phyloP scores from a whole-genome alignment of 2,888 invertebrate species.

The Uloborus plumipes region DNA sequence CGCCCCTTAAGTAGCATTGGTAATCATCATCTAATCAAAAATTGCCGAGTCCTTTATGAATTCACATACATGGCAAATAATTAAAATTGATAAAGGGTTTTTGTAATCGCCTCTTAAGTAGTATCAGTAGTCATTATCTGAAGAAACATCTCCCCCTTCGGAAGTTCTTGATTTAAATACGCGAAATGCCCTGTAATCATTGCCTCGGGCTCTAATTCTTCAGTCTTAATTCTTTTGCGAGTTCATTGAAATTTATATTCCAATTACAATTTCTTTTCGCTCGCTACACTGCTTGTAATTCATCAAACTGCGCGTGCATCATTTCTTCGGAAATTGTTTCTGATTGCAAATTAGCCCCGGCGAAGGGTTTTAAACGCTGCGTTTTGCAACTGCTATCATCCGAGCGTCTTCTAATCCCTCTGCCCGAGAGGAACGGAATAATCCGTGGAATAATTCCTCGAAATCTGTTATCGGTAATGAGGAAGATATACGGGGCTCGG shows the following conservation, averaged over 20 bases:
- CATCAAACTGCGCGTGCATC: conserved; percentile 37
- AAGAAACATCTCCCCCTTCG: conserved; percentile 16
- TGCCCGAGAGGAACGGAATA: conserved; percentile 18
- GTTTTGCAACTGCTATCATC: conserved; percentile 22
- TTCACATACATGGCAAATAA: background rate
- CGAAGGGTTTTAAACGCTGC: conserved; percentile 1
- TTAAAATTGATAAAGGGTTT: conserved; percentile 22
- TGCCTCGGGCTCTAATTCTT: background rate
- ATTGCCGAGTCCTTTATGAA: no score
- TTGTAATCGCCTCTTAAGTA: conserved; percentile 26
- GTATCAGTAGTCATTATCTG: conserved; percentile 35
- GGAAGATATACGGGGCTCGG: conserved; percentile 22
- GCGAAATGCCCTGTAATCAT: conserved; percentile 23
- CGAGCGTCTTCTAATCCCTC: conserved; percentile 20
- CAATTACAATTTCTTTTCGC: conserved; percentile 58
- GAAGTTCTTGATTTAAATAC: conserved; percentile 20
- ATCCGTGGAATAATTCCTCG: conserved; percentile 23
- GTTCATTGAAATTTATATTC: conserved; percentile 51
- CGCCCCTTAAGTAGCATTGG: no score
- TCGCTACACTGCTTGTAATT: conserved; percentile 36
- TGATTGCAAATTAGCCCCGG: conserved; percentile 39
- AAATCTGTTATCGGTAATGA: conserved; percentile 46
- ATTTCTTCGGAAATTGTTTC: conserved; percentile 48
- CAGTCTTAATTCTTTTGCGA: conserved; percentile 13
- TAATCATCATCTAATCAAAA: no score